These are phyloP conservation scores for Nansenia antarctica DNA, from an alignment of 2,113 vertebrate species.

Conservation along the genomic window DNA sequence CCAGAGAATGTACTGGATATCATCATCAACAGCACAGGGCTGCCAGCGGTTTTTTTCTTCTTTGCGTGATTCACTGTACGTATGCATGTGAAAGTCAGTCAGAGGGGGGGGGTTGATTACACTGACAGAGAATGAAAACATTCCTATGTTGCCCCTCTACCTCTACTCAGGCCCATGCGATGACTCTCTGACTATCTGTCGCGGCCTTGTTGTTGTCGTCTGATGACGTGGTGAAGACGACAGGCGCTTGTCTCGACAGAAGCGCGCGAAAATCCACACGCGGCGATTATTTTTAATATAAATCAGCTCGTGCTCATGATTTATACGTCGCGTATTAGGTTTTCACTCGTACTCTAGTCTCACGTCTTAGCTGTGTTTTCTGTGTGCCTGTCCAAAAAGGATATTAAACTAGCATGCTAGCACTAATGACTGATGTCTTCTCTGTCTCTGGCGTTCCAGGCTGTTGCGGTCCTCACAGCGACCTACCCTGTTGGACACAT, in stretches of 20 bases:
- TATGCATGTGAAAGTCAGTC: conserved; percentile 48
- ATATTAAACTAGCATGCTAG: background rate
- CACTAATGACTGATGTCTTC: conserved; percentile 24
- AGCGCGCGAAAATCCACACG: conserved; percentile 22
- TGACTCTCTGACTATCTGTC: no score
- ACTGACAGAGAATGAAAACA: conserved; percentile 48
- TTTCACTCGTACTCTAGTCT: conserved; percentile 18
- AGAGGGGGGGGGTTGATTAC: conserved; percentile 43
- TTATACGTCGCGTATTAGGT: background rate
- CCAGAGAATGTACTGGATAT: conserved; percentile 65
- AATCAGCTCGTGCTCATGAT: background rate
- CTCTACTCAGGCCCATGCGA: conserved; percentile 33
- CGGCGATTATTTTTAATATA: background rate
- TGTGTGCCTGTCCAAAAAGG: background rate
- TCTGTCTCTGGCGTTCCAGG: conserved; percentile 72
- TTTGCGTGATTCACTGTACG: conserved; percentile 67
- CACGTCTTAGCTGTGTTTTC: background rate
- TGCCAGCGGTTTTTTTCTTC: conserved; percentile 56
- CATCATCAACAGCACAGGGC: conserved; percentile 49
- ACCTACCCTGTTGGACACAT: conserved; percentile 98
- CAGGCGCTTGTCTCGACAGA: conserved; percentile 24
- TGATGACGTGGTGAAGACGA: conserved; percentile 34
- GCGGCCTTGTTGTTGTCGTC: conserved; percentile 39
- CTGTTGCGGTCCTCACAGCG: conserved; percentile 94
- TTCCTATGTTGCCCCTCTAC: no score